phyloP scores from a whole-genome alignment of 1,140 invertebrate species.

The Leptinotarsa undecemlineata region DNA sequence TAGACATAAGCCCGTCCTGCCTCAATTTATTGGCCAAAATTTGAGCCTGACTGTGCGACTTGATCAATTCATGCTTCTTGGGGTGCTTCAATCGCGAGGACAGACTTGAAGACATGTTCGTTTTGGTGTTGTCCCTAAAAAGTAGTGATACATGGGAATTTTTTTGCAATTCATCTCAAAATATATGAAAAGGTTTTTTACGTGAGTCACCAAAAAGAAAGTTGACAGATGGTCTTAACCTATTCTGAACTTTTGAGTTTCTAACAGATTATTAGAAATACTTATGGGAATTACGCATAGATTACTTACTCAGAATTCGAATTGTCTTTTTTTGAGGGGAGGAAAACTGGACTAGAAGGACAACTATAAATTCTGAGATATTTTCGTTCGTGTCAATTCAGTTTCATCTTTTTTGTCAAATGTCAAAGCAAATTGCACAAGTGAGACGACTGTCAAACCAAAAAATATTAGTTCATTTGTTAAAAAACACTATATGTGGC shows the following conservation, averaged over 20 bases:
- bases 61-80: constrained; percentile 52
- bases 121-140: constrained; percentile 28
- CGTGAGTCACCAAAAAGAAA: constrained; percentile 18
- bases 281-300: background rate
- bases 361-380: background rate
- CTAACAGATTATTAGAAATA: too few species aligned
- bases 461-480: too few species aligned
- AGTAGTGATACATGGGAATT: background rate
- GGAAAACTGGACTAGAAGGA: background rate
- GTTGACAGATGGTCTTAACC: constrained; percentile 16
- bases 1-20: constrained; percentile 54
- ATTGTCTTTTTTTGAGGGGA: background rate
- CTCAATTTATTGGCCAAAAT: constrained; percentile 52
- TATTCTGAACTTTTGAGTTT: background rate
- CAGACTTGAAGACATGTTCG: constrained; percentile 53
- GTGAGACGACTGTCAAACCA: too few species aligned
- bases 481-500: too few species aligned
- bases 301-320: background rate
- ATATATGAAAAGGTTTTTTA: constrained; percentile 17
- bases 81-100: constrained; percentile 52
- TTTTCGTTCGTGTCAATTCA: background rate
- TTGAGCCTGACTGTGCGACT: constrained; percentile 54
- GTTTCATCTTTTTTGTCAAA: background rate
- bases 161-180: constrained; percentile 12
- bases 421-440: background rate